Conservation (phyloP, 2,113 vertebrate genomes). For the Calyptommatus sinebrachiatus region DNA sequence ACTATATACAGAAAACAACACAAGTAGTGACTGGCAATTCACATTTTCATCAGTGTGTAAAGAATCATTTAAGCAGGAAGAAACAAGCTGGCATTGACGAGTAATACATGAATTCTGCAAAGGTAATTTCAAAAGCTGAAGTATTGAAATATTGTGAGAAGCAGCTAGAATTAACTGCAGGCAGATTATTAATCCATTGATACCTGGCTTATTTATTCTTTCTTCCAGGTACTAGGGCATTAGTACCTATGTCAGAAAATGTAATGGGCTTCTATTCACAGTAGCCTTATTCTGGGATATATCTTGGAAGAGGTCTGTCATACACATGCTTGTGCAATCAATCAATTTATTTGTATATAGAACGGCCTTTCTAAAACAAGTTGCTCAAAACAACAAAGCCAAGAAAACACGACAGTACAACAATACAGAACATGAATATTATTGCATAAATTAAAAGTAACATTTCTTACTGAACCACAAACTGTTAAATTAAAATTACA, state of each 20-base stretch:
- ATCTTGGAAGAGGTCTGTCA: too few species aligned
- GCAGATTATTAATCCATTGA: background rate
- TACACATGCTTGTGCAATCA: too few species aligned
- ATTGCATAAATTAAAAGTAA: too few species aligned
- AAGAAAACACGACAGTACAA: too few species aligned
- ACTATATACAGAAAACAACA: background rate
- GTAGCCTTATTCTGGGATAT: too few species aligned
- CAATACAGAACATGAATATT: too few species aligned
- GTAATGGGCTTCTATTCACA: background rate
- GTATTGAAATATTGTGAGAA: background rate
- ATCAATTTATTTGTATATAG: too few species aligned
- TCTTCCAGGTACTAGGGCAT: background rate
- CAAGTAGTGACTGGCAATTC: background rate
- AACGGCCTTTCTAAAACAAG: too few species aligned
- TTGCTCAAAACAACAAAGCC: too few species aligned
- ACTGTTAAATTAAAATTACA: too few species aligned
- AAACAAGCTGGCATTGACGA: background rate
- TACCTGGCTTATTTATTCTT: background rate
- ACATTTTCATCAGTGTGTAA: background rate
- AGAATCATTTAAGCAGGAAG: background rate
- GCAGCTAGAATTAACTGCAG: too few species aligned
- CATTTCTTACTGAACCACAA: too few species aligned
- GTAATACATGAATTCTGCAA: background rate
- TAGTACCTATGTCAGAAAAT: background rate
- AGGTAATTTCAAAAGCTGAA: slow-evolving; percentile 16